These are phyloP conservation scores for Brachystomella parvula DNA, from an alignment of 1,140 invertebrate genomes.

Conservation along the genomic window DNA sequence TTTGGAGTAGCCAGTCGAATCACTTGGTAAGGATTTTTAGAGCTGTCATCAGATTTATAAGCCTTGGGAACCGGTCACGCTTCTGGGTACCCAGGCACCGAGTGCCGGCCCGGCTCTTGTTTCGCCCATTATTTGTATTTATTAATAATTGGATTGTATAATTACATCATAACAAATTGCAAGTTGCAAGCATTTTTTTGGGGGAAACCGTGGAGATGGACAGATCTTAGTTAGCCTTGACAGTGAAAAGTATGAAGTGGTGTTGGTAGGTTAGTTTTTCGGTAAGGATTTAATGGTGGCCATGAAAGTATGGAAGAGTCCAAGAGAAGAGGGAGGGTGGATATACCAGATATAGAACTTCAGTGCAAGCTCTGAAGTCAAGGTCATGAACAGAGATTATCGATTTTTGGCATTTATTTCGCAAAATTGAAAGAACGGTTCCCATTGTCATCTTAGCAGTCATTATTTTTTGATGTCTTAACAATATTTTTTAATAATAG, in stretches of 20 bases:
- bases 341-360: not conserved
- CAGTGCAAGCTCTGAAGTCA: not conserved
- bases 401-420: constrained; percentile 28
- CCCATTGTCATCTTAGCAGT: too few relatives aligned
- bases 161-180: too few relatives aligned
- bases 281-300: not conserved
- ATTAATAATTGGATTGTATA: too few relatives aligned
- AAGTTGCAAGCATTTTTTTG: not conserved
- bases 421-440: not conserved
- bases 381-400: not conserved
- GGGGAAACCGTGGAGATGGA: not conserved
- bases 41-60: too few relatives aligned
- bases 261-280: constrained; percentile 8
- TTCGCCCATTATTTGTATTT: too few relatives aligned
- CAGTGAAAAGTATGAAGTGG: not conserved
- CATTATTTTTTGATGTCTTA: too few relatives aligned
- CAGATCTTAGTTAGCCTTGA: not conserved
- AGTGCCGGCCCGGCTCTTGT: too few relatives aligned
- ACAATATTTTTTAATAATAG: too few relatives aligned
- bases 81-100: too few relatives aligned
- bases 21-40: too few relatives aligned
- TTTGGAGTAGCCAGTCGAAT: too few relatives aligned
- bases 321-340: not conserved
- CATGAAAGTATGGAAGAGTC: not conserved
- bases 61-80: too few relatives aligned